Evolutionary conservation across 2,888 invertebrate species (phyloP).

Genomic region (Clusia tigrina): DNA sequence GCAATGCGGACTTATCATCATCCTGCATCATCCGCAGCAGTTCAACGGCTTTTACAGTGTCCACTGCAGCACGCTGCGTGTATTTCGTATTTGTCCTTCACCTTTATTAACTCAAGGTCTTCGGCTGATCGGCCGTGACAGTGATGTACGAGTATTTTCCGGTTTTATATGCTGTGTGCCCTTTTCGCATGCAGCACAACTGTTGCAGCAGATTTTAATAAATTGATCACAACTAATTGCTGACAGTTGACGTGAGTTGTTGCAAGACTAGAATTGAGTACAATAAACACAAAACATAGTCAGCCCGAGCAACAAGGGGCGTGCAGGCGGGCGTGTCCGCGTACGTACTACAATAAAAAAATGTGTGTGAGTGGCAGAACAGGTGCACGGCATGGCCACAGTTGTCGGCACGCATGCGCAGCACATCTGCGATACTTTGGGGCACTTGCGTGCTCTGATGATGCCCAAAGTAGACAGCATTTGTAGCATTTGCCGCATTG

Average conservation of each 20-base stretch:
- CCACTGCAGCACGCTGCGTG: no score
- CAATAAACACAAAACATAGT: not conserved
- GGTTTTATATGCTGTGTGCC: not conserved
- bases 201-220: constrained; percentile 45
- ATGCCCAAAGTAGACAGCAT: constrained; percentile 22
- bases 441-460: constrained; percentile 19
- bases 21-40: not conserved
- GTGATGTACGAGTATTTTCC: constrained; percentile 5
- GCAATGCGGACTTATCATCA: not conserved
- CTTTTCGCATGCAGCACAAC: not conserved
- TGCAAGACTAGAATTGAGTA: constrained; percentile 6
- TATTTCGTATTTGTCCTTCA: not conserved
- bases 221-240: constrained; percentile 61
- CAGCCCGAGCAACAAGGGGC: not conserved
- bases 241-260: constrained; percentile 51
- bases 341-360: not conserved
- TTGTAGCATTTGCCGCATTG: constrained; percentile 5
- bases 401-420: not conserved
- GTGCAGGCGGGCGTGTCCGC: no score
- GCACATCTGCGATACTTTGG: not conserved
- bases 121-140: not conserved
- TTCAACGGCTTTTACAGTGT: no score
- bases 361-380: constrained; percentile 5
- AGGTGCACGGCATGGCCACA: not conserved
- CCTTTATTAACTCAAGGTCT: constrained; percentile 7